Evolutionary conservation across 1,140 invertebrate genomes (phyloP).

Genomic region (Meloidogyne hapla): DNA sequence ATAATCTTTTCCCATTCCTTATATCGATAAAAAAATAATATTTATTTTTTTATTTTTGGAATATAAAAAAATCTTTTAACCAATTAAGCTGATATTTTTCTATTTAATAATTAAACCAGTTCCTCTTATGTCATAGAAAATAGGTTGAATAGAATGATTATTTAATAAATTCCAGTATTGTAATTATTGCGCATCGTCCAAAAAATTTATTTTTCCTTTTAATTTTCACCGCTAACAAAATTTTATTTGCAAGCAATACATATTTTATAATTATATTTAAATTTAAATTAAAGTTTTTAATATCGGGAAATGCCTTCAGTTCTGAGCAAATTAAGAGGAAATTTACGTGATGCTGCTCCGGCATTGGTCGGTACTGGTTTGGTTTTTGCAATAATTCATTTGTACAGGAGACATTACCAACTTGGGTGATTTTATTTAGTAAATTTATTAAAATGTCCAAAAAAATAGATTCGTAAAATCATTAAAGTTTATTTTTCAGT

Average conservation of each 20-base stretch:
- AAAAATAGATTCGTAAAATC: constrained; percentile 1
- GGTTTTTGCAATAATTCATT: constrained; percentile 28
- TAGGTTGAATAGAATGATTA: too few relatives aligned
- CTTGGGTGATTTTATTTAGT: constrained; percentile 32
- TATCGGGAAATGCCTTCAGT: constrained; percentile 26
- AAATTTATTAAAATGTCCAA: too few relatives aligned
- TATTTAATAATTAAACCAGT: neutral
- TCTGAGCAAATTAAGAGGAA: constrained; percentile 24
- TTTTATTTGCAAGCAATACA: too few relatives aligned
- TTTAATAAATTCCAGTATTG: too few relatives aligned
- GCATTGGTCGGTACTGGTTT: constrained; percentile 37
- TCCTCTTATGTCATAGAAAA: constrained; percentile 3
- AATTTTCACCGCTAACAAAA: too few relatives aligned
- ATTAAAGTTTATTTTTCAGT: constrained; percentile 17
- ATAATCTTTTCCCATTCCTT: neutral
- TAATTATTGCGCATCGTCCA: neutral
- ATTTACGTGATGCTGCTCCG: constrained; percentile 37
- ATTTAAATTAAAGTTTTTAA: too few relatives aligned
- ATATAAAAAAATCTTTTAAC: neutral
- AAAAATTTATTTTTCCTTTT: neutral
- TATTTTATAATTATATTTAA: too few relatives aligned
- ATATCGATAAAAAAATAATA: neutral
- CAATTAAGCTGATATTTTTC: neutral
- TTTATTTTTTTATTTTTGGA: neutral
- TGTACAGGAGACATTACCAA: neutral